Evolutionary conservation across 2,113 vertebrate species (phyloP), one percentile per base, ranked within the genome.

Genomic region (Hydrolagus affinis): DNA sequence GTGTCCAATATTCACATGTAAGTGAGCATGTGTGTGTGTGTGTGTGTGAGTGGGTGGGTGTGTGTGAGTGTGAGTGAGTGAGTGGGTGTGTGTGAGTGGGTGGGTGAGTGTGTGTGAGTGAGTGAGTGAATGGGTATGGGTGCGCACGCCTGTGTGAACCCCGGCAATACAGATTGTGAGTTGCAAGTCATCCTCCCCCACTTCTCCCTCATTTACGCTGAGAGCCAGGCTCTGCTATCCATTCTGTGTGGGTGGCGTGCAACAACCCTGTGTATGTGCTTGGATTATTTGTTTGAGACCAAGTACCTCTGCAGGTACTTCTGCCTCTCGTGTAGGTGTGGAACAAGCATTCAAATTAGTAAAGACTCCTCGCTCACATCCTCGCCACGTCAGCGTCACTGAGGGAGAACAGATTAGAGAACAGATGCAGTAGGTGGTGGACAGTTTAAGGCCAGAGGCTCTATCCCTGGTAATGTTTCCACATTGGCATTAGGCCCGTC

Each of bases 1-100:
- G 90, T 98, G 97, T 85, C 97, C 98, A 72, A 99, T 99, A 88
- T 98, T 99, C 90, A 99, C 98, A 0, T 99, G 95, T 96, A 90
- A 94, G 94, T 32, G 70, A 59, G 30, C 11, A 1, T 11, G 62
- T 75, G 74, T 70, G 11, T 70, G 70, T 70, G 83, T 57, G 32
- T 80, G 70, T 80, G 70, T 85, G 14, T 75, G 57, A 88, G n/a
- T 85, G 87, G 89, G 87, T 85, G 75, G 80, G 25, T 25, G 62
- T 8, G 69, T 9, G 12, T 3, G n/a, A n/a, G n/a, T 99, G 95
- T 96, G 90, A 94, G 94, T 32, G 70, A 59, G 30, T 11, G 62
- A 71, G 74, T 70, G 11, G 70, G 70, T 70, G 83, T 57, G 32
- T 80, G 70, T 80, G 70, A 85, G 14, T 75, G 57, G 88, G n/a